Conservation (phyloP, 2,113 vertebrate species). For the Cyprinodon tularosa region DNA sequence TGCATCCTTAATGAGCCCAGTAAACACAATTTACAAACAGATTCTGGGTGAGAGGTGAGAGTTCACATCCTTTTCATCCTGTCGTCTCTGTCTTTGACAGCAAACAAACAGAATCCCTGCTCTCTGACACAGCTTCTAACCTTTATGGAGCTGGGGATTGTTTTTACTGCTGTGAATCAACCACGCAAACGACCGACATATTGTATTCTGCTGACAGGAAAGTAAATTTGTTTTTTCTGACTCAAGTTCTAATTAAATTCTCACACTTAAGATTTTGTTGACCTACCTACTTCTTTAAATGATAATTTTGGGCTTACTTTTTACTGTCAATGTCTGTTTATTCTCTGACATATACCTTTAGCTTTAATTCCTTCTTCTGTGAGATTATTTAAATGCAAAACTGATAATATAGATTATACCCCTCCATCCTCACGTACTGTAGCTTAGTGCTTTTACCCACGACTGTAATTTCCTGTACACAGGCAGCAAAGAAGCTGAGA, state of each 20-base stretch:
- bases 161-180: constrained; percentile 32
- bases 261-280: constrained; percentile 14
- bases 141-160: constrained; percentile 16
- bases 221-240: constrained; percentile 21
- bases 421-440: constrained; percentile 21
- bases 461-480: constrained; percentile 61
- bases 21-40: constrained; percentile 63
- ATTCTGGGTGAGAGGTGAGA: constrained; percentile 40
- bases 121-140: constrained; percentile 28
- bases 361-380: constrained; percentile 44
- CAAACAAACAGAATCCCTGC: constrained; percentile 52
- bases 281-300: constrained; percentile 35
- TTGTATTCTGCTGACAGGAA: not conserved
- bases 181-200: constrained; percentile 6
- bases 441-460: constrained; percentile 37
- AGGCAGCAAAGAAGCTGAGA: constrained; percentile 52
- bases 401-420: constrained; percentile 44
- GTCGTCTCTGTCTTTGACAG: constrained; percentile 46
- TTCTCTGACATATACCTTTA: constrained; percentile 23
- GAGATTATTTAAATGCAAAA: constrained; percentile 38
- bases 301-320: constrained; percentile 27
- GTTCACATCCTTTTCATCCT: constrained; percentile 41
- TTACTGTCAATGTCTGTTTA: constrained; percentile 32
- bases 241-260: constrained; percentile 11
- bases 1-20: constrained; percentile 67